Evolutionary conservation across 2,797 vertebrate species (phyloP), one percentile per base, ranked within the genome.

Genomic region (Gallinago nigripennis): DNA sequence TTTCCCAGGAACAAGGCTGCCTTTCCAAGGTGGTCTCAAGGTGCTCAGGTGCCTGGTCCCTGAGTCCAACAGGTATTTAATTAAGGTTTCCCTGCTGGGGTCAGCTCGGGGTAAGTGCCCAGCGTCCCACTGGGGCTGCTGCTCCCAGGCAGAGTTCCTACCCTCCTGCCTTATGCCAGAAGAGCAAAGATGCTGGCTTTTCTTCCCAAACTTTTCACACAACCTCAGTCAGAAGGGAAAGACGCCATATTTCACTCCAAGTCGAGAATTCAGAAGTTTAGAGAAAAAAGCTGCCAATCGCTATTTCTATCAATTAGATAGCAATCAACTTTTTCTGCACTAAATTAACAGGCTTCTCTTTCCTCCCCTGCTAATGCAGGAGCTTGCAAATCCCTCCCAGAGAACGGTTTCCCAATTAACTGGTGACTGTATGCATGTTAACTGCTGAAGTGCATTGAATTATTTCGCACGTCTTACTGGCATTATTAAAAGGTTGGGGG

Each of bases 401-500:
- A 76, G 87, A 77, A 46, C 0, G 2, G 20, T 78, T 95, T 83
- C 31, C 61, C 45, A 91, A 16, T 90, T 89, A 91, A 71, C 20
- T 78, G 50, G 57, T 50, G 30, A 69, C 76, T 58, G 25, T 65
- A 64, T 57, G 69, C 41, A 43, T 51, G 65, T 77, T 93, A 95
- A 88, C 53, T 77, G 45, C 61, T 88, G 88, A 93, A 95, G n/a
- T 75, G n/a, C 41, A 57, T 46, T 71, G 76, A 90, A 73, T 83
- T 90, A 48, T 61, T 90, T 54, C 78, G 37, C 50, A 54, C 50
- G 82, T 78, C 37, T n/a, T 83, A 60, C 21, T 73, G 33, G n/a
- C 64, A 41, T 80, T 80, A 50, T 79, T 87, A 68, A 81, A 88
- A 84, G 37, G 16, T 3, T 64, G 75, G 12, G 15, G 21, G 46